Evolutionary conservation across 2,113 vertebrate species (phyloP).

Genomic region (Daboia siamensis): DNA sequence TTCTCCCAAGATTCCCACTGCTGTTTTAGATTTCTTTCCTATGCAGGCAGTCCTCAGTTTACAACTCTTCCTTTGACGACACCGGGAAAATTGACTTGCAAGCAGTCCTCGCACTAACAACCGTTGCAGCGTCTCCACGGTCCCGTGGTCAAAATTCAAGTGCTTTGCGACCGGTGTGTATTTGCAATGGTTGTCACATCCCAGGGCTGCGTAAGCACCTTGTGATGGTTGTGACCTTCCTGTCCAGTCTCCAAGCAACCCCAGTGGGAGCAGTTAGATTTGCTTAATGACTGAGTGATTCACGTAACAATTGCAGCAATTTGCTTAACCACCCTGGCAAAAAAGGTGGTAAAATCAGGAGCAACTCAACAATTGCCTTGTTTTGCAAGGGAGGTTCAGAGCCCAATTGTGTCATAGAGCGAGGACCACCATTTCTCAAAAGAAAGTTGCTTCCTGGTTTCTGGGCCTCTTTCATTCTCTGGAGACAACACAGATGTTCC

Average conservation of each 20-base stretch:
- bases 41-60: neutral
- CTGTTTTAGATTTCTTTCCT: neutral
- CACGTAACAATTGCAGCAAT: neutral
- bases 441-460: no score
- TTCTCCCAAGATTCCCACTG: neutral
- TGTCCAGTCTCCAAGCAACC: no score
- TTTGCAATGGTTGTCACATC: no score
- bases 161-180: neutral
- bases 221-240: no score
- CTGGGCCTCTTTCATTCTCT: neutral
- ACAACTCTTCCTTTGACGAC: neutral
- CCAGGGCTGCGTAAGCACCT: no score
- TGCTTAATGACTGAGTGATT: neutral
- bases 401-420: neutral
- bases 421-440: neutral
- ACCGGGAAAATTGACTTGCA: neutral
- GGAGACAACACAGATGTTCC: neutral
- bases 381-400: neutral
- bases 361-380: accelerated
- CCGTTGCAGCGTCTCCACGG: no score
- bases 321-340: neutral
- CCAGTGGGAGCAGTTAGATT: neutral
- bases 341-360: neutral
- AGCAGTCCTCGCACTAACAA: neutral
- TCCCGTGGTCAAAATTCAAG: neutral